Evolutionary conservation across 2,113 vertebrate genomes (phyloP).

Genomic region (Podarcis raffonei): DNA sequence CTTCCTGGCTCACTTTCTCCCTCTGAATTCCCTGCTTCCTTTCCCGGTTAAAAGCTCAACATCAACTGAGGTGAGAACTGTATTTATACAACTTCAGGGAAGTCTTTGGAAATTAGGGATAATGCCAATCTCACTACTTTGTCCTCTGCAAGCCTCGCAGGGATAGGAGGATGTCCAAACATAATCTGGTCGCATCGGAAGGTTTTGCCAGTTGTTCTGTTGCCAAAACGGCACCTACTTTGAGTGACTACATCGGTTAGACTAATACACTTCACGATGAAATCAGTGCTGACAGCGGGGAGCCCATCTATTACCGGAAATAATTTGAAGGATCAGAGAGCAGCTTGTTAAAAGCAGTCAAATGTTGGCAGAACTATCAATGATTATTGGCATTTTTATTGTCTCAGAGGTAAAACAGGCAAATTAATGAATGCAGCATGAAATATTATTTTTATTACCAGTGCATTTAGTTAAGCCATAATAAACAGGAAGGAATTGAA

Average conservation of each 20-base stretch:
- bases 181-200: conserved; percentile 21
- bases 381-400: conserved; percentile 54
- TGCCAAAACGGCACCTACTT: conserved; percentile 60
- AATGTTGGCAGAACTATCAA: conserved; percentile 34
- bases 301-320: conserved; percentile 57
- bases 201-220: conserved; percentile 46
- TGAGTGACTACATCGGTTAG: conserved; percentile 22
- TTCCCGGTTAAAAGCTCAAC: not conserved
- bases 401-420: conserved; percentile 40
- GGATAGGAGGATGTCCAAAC: conserved; percentile 36
- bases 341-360: conserved; percentile 55
- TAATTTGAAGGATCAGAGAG: conserved; percentile 60
- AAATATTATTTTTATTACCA: conserved; percentile 36
- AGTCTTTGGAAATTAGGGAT: conserved; percentile 36
- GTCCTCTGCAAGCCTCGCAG: conserved; percentile 46
- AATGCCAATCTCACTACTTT: conserved; percentile 31
- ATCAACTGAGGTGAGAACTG: conserved; percentile 27
- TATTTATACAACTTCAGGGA: conserved; percentile 27
- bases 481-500: conserved; percentile 35
- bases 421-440: conserved; percentile 38
- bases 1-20: not conserved
- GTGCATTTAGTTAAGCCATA: not conserved
- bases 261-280: conserved; percentile 51
- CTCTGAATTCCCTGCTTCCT: not conserved
- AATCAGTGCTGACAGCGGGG: conserved; percentile 54